Base-by-base conservation (phyloP, 2,113 vertebrate species). In the Actinemys pallida region DNA sequence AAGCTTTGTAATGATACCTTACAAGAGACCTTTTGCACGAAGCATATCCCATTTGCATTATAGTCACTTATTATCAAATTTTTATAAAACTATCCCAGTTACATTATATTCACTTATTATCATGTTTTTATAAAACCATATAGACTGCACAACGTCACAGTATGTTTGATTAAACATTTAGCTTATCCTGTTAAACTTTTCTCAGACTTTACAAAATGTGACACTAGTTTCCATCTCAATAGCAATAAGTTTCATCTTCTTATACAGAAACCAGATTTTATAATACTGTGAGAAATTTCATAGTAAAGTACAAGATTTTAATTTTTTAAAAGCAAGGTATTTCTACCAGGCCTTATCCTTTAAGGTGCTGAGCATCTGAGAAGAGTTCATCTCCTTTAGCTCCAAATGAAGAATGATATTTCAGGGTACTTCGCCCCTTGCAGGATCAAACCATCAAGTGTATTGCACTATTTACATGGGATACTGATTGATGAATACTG, bases 251-350 rank as follows among this genome's bases (percentile, higher is more conserved):
- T 45, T 19, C 9, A 59, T 24, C 39, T 35, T 35, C 42, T 62
- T 59, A 45, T 56, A 83, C 2, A 54, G 79, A 39, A 5, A 24
- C 24, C 72, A 79, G 4, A 42, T 79, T 69, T 35, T 35, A 17
- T 90, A 93, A 56, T 52, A 87, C 5, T 24, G 8, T 5, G 85
- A 79, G 50, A 81, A 69, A 24, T 87, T 78, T 24, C 49, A 3
- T 2, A 84, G 25, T 54, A 83, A 59, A 0, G 0, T 76, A 31
- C 0, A 0, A 27, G 72, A 78, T 24, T 54, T 85, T 3, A 39
- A 35, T 84, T 84, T 90, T 62, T 76, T 27, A 39, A 80, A 65
- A 29, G 22, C 54, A 81, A 11, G 17, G 12, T 59, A 3, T 53
- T 87, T 87, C 4, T 72, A 72, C 75, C 27, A 11, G 27, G 2